Evolutionary conservation across 37 sponge, comb jelly and placozoan genomes (phyloP), one percentile per base, ranked within the genome.

Genomic region (Oopsacas minuta): DNA sequence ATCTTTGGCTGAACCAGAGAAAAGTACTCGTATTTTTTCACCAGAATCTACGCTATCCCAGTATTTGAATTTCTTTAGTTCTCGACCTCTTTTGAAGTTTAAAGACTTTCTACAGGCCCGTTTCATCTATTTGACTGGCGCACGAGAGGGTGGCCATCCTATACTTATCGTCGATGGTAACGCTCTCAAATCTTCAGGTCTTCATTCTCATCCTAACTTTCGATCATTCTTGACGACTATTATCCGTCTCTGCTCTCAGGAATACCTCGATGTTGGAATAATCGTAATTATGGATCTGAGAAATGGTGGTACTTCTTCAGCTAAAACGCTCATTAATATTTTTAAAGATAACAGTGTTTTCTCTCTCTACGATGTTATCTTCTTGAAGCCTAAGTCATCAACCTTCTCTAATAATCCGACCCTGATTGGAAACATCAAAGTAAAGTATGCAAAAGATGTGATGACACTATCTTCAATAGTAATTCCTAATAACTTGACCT

Each of bases 61-160:
- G 22, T 61, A 61, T 61, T 61, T 61, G 75, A 34, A 61, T 32
- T 61, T 61, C 22, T 61, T 61, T 12, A 61, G 17, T 61, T 61
- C 75, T 5, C 20, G 30, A 34, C 75, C 75, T 61, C 30, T 61
- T 34, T 32, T 61, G 22, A 10, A 61, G 22, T 61, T 25, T 61
- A 61, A 61, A 61, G 75, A 61, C 1, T 61, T 61, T 61, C 75
- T 61, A 5, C 75, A 61, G 28, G 75, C 75, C 28, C 75, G 75
- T 61, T 61, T 61, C 22, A 25, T 61, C 7, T 61, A 61, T n/a
- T n/a, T 61, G 75, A 61, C 75, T 3, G 75, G 75, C 22, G 75
- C 75, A 32, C 22, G 75, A 12, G 75, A 61, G 7, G 22, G 75
- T 12, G 75, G 75, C 5, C 75, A 61, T n/a, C 75, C 75, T 20